These are phyloP conservation scores for Helicolenus hilgendorfi DNA, from an alignment of 2,797 vertebrate species.

Conservation along the genomic window DNA sequence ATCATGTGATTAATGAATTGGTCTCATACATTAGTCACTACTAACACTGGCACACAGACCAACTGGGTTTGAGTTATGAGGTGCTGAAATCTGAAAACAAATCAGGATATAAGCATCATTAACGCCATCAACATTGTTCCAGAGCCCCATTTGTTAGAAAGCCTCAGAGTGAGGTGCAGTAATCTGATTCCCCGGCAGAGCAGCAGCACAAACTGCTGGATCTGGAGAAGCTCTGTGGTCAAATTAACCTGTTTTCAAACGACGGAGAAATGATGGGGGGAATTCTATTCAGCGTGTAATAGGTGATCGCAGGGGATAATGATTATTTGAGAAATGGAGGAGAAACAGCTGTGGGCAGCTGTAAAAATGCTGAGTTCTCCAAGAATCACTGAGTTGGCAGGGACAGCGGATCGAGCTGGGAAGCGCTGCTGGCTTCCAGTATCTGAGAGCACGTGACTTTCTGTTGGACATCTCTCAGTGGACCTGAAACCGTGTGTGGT, in stretches of 20 bases:
- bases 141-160: conserved; percentile 28
- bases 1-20: conserved; percentile 17
- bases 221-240: conserved; percentile 34
- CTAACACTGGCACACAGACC: not conserved
- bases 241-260: conserved; percentile 28
- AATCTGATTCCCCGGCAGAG: conserved; percentile 17
- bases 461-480: conserved; percentile 27
- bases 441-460: conserved; percentile 53
- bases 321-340: conserved; percentile 33
- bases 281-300: conserved; percentile 15
- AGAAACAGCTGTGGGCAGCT: not conserved
- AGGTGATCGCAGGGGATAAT: conserved; percentile 38
- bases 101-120: conserved; percentile 25
- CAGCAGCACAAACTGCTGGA: not conserved
- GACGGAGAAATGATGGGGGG: not conserved
- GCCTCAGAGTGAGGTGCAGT: conserved; percentile 5
- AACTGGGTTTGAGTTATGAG: conserved; percentile 26
- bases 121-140: conserved; percentile 27
- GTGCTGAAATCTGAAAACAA: conserved; percentile 24
- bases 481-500: conserved; percentile 13
- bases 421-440: conserved; percentile 69
- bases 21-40: not conserved
- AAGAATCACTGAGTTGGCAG: conserved; percentile 66
- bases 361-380: conserved; percentile 28
- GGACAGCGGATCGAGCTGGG: conserved; percentile 19